These are phyloP conservation scores for Unio pictorum DNA, from an alignment of 2,888 invertebrate species.

Conservation along the genomic window DNA sequence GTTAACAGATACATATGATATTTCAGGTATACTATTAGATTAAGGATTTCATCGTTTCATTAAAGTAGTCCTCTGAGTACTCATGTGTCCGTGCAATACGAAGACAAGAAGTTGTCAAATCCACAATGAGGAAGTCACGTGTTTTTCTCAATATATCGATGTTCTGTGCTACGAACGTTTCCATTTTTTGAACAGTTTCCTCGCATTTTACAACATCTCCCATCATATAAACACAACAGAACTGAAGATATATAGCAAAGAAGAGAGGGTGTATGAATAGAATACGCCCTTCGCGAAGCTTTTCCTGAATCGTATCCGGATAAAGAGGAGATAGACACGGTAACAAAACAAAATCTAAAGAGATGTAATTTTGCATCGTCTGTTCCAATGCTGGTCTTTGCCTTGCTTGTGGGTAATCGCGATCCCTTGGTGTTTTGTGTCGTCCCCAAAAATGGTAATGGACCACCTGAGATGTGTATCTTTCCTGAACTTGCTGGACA, in stretches of 20 bases:
- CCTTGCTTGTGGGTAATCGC: not conserved
- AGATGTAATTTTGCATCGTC: constrained; percentile 3
- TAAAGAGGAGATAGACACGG: constrained; percentile 1
- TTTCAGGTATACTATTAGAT: too few relatives aligned
- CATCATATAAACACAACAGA: not conserved
- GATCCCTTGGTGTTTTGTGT: constrained; percentile 3
- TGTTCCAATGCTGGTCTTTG: not conserved
- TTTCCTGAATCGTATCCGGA: constrained; percentile 1
- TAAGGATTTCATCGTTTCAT: too few relatives aligned
- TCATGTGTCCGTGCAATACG: too few relatives aligned
- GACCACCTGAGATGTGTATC: not conserved
- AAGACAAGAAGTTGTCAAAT: too few relatives aligned
- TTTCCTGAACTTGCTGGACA: not conserved
- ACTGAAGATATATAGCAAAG: not conserved
- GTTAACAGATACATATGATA: too few relatives aligned
- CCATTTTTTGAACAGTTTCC: too few relatives aligned
- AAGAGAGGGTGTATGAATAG: constrained; percentile 5
- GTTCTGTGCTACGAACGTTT: too few relatives aligned
- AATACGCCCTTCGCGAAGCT: not conserved
- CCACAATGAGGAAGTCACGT: too few relatives aligned
- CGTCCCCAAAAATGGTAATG: constrained; percentile 7
- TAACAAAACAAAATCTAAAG: constrained; percentile 2
- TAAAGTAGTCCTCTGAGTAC: too few relatives aligned
- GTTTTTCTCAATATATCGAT: too few relatives aligned
- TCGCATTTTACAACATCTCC: not conserved